Conservation (phyloP, 2,797 vertebrate genomes). For the Pangasius mekongensis region DNA sequence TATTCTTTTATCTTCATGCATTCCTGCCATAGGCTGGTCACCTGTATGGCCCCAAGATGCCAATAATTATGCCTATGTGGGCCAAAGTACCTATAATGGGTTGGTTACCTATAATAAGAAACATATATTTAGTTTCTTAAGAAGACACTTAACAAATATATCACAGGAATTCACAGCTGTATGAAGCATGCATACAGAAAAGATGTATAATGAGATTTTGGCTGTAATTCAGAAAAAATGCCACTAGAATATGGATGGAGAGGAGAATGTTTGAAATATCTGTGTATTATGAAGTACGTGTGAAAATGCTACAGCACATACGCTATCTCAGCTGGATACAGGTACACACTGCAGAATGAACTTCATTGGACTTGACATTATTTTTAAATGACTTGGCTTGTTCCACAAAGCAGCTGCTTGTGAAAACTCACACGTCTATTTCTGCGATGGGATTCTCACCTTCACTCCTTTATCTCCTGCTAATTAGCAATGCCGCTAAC, state of each 20-base stretch:
- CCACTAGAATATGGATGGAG: background rate
- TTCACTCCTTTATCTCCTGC: constrained; percentile 70
- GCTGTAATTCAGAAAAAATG: background rate
- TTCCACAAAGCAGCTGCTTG: constrained; percentile 56
- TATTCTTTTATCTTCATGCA: constrained; percentile 44
- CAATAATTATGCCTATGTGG: background rate
- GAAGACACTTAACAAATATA: background rate
- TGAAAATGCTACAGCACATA: constrained; percentile 21
- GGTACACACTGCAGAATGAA: constrained; percentile 20
- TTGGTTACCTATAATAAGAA: constrained; percentile 3
- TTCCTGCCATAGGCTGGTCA: constrained; percentile 10
- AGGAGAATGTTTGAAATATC: background rate
- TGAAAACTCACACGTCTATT: constrained; percentile 78
- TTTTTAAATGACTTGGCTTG: constrained; percentile 50
- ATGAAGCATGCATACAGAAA: background rate
- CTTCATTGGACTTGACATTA: constrained; percentile 48
- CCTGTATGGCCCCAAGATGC: constrained; percentile 23
- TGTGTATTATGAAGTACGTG: background rate
- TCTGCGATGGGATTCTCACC: constrained; percentile 72
- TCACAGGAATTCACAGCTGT: background rate
- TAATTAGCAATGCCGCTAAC: constrained; percentile 77
- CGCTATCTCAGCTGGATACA: constrained; percentile 14
- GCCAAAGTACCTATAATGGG: background rate
- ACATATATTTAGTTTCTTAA: background rate
- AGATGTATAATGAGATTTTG: background rate